Base-by-base conservation (phyloP, 1,140 invertebrate species). In the Artemia franciscana region DNA sequence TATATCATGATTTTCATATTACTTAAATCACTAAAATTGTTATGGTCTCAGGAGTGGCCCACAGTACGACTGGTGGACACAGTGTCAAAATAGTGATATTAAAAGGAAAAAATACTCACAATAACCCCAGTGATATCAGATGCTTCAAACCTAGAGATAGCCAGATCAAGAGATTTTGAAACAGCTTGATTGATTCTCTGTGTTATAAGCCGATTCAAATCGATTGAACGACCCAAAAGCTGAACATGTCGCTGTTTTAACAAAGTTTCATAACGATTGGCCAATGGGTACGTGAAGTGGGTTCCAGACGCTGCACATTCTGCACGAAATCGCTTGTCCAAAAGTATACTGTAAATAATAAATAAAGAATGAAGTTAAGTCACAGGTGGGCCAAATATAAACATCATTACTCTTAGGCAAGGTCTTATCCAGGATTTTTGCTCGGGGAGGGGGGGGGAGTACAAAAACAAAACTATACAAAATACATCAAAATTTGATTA, bases 91-190 rank as follows among this genome's bases (percentile, higher is more conserved):
- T n/a, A n/a, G n/a, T n/a, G n/a, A n/a, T n/a, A n/a, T n/a, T n/a
- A n/a, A n/a, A n/a, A n/a, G n/a, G 9, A 51, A 39, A 5, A 61
- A 12, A 25, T 24, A 77, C 82, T 79, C 71, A 93, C 90, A 70
- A 98, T 85, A 69, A 98, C 85, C 5, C 90, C 92, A 5, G 93
- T 96, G n/a, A 99, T 87, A 71, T 97, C 92, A 4, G 90, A 89
- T 26, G 84, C 87, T 76, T 98, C 93, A 76, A 98, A 98, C 71
- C 92, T 88, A 62, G 85, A 88, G 65, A 98, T 92, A 0, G 93
- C 93, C 51, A 92, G 79, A 73, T 97, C 92, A 18, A 99, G 75
- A 26, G 91, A 91, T 70, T 93, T 92, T 69, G 94, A 88, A 81
- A 98, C 86, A 64, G 92, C 86, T 0, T 87, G 86, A 75, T 98